Conservation (phyloP, 2,113 vertebrate genomes). For the Rhagologus leucostigma region DNA sequence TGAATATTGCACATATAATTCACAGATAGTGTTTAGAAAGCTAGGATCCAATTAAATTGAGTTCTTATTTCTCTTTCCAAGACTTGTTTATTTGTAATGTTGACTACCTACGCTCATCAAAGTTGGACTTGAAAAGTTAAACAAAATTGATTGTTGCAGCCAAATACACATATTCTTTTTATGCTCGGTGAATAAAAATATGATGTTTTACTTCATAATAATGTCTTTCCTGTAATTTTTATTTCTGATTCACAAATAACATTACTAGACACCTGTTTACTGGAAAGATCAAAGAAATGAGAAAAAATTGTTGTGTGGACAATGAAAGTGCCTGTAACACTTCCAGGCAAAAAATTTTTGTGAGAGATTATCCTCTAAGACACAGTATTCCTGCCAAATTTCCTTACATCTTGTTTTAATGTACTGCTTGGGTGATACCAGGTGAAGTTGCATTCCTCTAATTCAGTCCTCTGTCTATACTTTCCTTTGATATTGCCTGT, state of each 20-base stretch:
- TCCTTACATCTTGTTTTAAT: neutral
- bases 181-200: neutral
- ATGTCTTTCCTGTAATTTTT: neutral
- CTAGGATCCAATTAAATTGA: neutral
- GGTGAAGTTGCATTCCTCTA: slow-evolving; percentile 21
- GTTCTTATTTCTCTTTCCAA: neutral
- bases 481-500: slow-evolving; percentile 31
- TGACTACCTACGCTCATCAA: neutral
- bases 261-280: neutral
- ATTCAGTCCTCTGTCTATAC: slow-evolving; percentile 15
- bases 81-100: neutral
- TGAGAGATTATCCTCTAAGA: neutral
- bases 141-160: neutral
- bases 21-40: neutral
- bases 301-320: neutral
- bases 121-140: neutral
- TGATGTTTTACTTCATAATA: neutral
- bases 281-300: neutral
- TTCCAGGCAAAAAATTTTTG: neutral
- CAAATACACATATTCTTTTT: neutral
- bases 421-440: neutral
- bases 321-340: neutral
- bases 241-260: neutral
- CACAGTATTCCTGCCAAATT: neutral
- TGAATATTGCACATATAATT: neutral